phyloP scores from a whole-genome alignment of 2,888 invertebrate species.

The Diarsia dahlii region DNA sequence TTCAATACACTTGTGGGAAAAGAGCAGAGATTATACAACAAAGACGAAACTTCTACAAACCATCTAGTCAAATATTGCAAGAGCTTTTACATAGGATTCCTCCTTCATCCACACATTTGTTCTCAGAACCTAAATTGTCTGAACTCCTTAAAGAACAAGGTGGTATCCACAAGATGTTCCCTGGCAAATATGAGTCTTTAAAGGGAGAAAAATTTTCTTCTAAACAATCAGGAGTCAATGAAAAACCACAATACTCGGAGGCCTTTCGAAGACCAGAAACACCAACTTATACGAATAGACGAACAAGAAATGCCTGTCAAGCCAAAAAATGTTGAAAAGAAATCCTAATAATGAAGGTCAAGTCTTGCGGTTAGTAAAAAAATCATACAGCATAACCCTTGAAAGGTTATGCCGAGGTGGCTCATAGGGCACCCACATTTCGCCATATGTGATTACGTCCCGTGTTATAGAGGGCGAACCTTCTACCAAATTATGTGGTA shows the following conservation, averaged over 20 bases:
- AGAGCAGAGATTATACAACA: constrained; percentile 20
- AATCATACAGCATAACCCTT: too few species aligned
- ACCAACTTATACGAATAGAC: not conserved
- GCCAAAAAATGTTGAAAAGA: not conserved
- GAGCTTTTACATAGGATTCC: constrained; percentile 17
- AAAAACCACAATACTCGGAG: not conserved
- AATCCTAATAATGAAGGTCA: not conserved
- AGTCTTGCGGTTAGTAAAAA: not conserved
- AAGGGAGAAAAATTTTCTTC: not conserved
- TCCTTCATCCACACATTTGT: constrained; percentile 31
- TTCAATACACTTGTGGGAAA: constrained; percentile 18
- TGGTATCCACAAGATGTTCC: not conserved
- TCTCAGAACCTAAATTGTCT: constrained; percentile 7
- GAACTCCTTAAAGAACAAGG: constrained; percentile 12
- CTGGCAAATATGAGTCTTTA: not conserved
- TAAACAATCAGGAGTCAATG: too few species aligned
- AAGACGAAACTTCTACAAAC: constrained; percentile 29
- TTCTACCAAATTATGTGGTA: not conserved
- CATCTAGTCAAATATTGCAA: not conserved
- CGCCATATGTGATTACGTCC: not conserved
- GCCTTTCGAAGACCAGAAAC: not conserved
- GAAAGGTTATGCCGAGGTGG: too few species aligned
- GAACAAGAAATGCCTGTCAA: constrained; percentile 6
- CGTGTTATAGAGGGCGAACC: too few species aligned
- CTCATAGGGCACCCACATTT: too few species aligned